phyloP scores from a whole-genome alignment of 2,797 vertebrate species.

The Macropus fuliginosus region DNA sequence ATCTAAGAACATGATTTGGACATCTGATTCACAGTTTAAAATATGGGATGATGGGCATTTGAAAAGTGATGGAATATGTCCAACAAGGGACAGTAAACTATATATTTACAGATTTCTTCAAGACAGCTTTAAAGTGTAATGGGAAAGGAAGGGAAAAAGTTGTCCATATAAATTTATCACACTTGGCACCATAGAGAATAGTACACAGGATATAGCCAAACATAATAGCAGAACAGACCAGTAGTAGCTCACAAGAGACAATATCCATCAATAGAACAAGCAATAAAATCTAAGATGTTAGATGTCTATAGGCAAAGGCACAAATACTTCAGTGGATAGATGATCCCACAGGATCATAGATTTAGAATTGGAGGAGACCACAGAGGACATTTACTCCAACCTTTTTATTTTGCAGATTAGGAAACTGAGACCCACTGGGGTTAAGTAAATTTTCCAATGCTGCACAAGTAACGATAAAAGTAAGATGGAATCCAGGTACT shows the following conservation, averaged over 20 bases:
- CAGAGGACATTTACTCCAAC: not conserved
- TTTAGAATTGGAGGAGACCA: not conserved
- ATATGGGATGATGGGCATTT: not conserved
- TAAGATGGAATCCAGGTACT: not conserved
- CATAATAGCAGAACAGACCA: not conserved
- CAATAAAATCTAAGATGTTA: not conserved
- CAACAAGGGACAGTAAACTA: not conserved
- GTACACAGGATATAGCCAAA: not conserved
- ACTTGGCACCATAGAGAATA: not conserved
- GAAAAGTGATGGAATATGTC: not conserved
- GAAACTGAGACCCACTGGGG: not conserved
- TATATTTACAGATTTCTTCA: not conserved
- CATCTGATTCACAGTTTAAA: not conserved
- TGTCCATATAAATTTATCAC: not conserved
- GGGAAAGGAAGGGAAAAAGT: not conserved
- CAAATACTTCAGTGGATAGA: not conserved
- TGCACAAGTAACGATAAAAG: not conserved
- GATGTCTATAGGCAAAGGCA: not conserved
- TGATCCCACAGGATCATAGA: not conserved
- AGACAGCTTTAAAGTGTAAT: not conserved
- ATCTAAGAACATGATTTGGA: not conserved
- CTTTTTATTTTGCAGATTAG: not conserved
- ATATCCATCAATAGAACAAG: not conserved
- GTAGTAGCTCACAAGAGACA: not conserved
- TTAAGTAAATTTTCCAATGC: not conserved